Conservation (phyloP, 2,113 vertebrate genomes). For the Gymnobelideus leadbeateri region DNA sequence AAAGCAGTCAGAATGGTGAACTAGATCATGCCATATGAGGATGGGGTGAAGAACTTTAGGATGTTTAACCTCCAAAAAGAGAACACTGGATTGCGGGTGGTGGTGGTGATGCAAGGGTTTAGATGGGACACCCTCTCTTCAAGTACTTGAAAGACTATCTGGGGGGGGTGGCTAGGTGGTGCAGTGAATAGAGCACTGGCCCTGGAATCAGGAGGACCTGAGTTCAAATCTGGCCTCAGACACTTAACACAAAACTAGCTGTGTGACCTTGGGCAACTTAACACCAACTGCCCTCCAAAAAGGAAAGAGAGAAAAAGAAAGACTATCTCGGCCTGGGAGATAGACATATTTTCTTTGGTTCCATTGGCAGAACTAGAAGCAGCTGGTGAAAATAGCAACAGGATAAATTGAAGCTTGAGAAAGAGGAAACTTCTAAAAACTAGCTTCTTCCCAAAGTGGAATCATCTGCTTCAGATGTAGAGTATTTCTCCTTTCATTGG, state of each 20-base stretch:
- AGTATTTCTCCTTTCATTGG: not conserved
- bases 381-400: not conserved
- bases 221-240: no score
- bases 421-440: not conserved
- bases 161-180: no score
- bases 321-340: not conserved
- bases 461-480: not conserved
- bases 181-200: no score
- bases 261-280: no score
- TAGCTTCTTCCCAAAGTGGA: not conserved
- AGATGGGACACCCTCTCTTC: not conserved
- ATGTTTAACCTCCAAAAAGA: not conserved
- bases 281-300: no score
- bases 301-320: no score
- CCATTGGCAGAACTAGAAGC: not conserved
- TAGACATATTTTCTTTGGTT: not conserved
- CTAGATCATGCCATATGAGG: not conserved
- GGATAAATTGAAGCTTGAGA: not conserved
- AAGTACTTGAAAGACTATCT: not conserved
- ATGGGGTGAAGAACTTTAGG: not conserved
- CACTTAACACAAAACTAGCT: no score
- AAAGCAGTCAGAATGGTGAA: not conserved
- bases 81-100: not conserved
- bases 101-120: not conserved
- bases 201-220: no score